These are phyloP conservation scores for Drosophila subpulchrella DNA, from an alignment of 1,140 invertebrate species.

Conservation along the genomic window DNA sequence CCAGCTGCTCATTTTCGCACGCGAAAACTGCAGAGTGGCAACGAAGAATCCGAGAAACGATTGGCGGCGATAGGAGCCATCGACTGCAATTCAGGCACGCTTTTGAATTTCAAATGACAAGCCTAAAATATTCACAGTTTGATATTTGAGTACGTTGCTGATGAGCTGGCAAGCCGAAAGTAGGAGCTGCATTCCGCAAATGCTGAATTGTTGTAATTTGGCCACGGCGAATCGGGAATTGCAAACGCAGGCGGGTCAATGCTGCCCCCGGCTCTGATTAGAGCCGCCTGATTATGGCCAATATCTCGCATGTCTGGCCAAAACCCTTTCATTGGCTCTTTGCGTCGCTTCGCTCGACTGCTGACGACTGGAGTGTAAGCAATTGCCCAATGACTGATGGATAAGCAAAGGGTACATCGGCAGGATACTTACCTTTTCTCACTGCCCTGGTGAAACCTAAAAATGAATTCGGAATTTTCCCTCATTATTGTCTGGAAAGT, in stretches of 20 bases:
- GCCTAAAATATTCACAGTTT: constrained; percentile 74
- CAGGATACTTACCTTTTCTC: not conserved
- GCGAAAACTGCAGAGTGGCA: constrained; percentile 33
- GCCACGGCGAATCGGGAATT: constrained; percentile 42
- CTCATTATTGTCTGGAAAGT: no score
- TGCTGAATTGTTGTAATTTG: constrained; percentile 60
- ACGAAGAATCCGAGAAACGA: constrained; percentile 37
- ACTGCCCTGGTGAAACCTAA: not conserved
- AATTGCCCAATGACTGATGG: constrained; percentile 60
- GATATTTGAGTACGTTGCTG: constrained; percentile 66
- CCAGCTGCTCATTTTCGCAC: constrained; percentile 73
- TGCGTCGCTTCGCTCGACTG: constrained; percentile 13
- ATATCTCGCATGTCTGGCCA: constrained; percentile 40
- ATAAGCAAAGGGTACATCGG: not conserved
- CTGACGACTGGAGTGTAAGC: constrained; percentile 65
- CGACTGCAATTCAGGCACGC: constrained; percentile 43
- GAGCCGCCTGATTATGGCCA: constrained; percentile 67
- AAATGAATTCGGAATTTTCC: not conserved
- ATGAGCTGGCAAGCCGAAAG: constrained; percentile 35
- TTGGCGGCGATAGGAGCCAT: constrained; percentile 22
- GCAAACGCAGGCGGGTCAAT: constrained; percentile 44
- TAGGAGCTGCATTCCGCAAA: constrained; percentile 17
- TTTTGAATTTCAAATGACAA: constrained; percentile 78
- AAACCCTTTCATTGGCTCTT: constrained; percentile 41
- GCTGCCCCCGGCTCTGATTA: constrained; percentile 58